Evolutionary conservation across 2,888 invertebrate genomes (phyloP), one percentile per base, ranked within the genome.

Genomic region (Lissocephala sabroskyi): DNA sequence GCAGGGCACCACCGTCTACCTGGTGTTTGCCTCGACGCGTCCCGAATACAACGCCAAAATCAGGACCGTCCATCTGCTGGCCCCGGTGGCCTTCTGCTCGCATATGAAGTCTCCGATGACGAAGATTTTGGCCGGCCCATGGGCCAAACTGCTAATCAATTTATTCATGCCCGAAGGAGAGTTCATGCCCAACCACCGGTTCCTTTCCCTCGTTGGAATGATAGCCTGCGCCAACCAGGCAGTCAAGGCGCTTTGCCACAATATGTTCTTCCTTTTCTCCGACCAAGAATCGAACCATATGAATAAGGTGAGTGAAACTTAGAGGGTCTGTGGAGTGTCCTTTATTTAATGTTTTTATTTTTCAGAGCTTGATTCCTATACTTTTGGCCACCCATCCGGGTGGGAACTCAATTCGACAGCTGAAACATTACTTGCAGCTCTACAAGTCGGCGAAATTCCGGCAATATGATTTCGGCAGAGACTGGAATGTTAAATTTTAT

Each of bases 81-180:
- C 90, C 1, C 91, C 91, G 0, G 88, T 92, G 0, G 89, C 89
- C 0, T 90, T 86, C 59, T 86, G 88, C 85, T 85, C 84, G 1
- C 79, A 88, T 55, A 86, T 88, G 16, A 33, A 2, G 4, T 14
- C 13, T 2, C 4, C n/a, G 14, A 14, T 33, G 33, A 2, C 14
- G 3, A 30, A n/a, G 11, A 3, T 30, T 3, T 7, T 7, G 5
- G 11, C 30, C 3, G 9, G 30, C 4, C n/a, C n/a, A n/a, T n/a
- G n/a, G n/a, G n/a, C n/a, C n/a, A n/a, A n/a, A n/a, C n/a, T n/a
- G n/a, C n/a, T n/a, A n/a, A n/a, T n/a, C n/a, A n/a, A n/a, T n/a
- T n/a, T n/a, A n/a, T n/a, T n/a, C n/a, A n/a, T n/a, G n/a, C n/a
- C n/a, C n/a, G 30, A 30, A 3, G 23, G 23, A 23, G 7, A 5